Percentiles rank a stretch among this genome's conserved stretches.
Conservation (phyloP, 2,113 vertebrate genomes). For the Sinocyclocheilus grahami region DNA sequence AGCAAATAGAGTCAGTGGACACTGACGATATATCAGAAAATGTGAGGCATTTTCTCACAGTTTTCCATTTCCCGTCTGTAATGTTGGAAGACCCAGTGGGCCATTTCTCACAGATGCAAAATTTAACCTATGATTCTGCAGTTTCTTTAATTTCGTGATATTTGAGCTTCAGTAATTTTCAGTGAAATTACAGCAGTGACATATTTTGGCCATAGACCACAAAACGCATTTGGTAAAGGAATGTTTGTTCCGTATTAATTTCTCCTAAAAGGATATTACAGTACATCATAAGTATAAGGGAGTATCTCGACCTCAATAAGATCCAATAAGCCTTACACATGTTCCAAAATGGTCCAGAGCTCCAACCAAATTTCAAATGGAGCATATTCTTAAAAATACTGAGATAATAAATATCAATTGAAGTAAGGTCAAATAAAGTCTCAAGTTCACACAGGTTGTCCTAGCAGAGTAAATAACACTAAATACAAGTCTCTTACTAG, state of each 20-base stretch:
- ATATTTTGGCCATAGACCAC: background rate
- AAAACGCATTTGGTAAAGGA: conserved; percentile 15
- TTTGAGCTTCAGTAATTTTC: conserved; percentile 20
- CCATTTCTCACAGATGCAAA: conserved; percentile 36
- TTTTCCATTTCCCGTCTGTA: background rate
- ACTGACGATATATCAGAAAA: conserved; percentile 17
- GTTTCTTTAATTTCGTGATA: conserved; percentile 27
- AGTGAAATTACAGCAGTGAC: conserved; percentile 22
- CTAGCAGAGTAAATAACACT: background rate
- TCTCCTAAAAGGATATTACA: background rate
- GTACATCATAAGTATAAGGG: conserved; percentile 2
- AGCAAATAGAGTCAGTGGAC: conserved; percentile 12
- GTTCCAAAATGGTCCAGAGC: background rate
- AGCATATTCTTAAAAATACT: background rate
- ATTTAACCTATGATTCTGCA: conserved; percentile 12
- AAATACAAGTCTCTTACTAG: background rate
- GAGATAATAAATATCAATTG: background rate
- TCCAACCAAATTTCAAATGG: background rate
- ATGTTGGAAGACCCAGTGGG: conserved; percentile 24
- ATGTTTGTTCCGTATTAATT: conserved; percentile 35
- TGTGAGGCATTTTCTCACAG: conserved; percentile 35
- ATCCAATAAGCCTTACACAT: background rate
- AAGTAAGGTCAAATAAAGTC: background rate
- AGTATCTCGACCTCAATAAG: background rate
- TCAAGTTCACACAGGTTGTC: background rate